Conservation (phyloP, 2,113 vertebrate species). For the Ivindomyrus marchei region DNA sequence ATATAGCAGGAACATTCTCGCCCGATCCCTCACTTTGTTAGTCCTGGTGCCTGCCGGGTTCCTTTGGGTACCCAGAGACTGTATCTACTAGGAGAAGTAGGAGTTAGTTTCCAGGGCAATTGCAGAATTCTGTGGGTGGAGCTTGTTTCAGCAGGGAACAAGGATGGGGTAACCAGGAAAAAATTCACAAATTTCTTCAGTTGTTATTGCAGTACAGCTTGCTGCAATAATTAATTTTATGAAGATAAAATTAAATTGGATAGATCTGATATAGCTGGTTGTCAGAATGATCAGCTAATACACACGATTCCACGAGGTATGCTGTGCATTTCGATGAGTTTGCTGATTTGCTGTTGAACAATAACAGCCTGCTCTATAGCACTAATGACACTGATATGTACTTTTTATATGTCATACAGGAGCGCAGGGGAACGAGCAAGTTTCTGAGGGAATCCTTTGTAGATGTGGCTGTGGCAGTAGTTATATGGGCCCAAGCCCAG, state of each 20-base stretch:
- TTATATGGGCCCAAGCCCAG: background rate
- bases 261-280: background rate
- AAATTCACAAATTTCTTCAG: background rate
- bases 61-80: background rate
- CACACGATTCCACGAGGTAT: background rate
- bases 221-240: background rate
- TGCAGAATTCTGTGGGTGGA: constrained; percentile 45
- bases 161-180: constrained; percentile 10
- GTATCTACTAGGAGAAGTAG: background rate
- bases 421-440: background rate
- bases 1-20: background rate
- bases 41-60: background rate
- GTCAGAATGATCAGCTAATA: background rate
- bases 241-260: background rate
- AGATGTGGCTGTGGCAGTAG: background rate
- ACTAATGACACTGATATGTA: background rate
- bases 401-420: background rate
- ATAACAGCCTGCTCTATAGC: background rate
- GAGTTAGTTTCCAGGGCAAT: constrained; percentile 14
- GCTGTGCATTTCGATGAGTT: background rate
- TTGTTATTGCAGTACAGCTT: background rate
- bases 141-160: constrained; percentile 30
- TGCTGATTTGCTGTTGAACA: background rate
- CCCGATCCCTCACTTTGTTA: background rate
- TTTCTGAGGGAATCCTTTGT: background rate